Evolutionary conservation across 2,888 invertebrate species (phyloP).

Genomic region (Phyllotreta striolata): DNA sequence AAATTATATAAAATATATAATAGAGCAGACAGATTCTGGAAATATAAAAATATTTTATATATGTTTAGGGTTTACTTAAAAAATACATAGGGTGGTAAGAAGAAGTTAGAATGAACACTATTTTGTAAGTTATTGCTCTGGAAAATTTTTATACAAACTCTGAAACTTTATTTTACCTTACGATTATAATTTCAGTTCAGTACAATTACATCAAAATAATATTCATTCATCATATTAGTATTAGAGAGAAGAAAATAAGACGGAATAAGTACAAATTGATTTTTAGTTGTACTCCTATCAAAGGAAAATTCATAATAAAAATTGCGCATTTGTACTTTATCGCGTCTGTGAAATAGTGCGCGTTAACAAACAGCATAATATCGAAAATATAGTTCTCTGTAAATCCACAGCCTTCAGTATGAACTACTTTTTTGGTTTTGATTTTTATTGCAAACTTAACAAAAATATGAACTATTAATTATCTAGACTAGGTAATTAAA

Average conservation of each 20-base stretch:
- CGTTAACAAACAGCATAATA: background rate
- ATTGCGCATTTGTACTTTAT: too few species aligned
- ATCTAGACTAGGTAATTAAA: conserved; percentile 5
- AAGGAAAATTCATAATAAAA: too few species aligned
- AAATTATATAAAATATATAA: conserved; percentile 7
- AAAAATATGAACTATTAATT: conserved; percentile 1
- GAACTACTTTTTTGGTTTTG: conserved; percentile 10
- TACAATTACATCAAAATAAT: too few species aligned
- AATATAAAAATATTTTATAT: conserved; percentile 5
- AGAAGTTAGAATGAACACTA: background rate
- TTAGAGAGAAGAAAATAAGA: too few species aligned
- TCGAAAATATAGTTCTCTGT: conserved; percentile 11
- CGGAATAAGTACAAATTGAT: too few species aligned
- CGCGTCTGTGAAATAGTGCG: too few species aligned
- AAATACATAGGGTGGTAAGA: background rate
- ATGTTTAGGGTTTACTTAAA: too few species aligned
- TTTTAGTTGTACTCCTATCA: too few species aligned
- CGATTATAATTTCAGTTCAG: too few species aligned
- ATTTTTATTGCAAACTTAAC: background rate
- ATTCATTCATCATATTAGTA: too few species aligned
- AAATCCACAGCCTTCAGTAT: conserved; percentile 10
- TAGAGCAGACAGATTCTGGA: background rate
- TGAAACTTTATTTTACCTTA: too few species aligned
- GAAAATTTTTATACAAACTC: too few species aligned
- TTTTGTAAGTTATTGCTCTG: background rate